Conservation (phyloP, 2,888 invertebrate species). For the Choristoneura rosaceana region DNA sequence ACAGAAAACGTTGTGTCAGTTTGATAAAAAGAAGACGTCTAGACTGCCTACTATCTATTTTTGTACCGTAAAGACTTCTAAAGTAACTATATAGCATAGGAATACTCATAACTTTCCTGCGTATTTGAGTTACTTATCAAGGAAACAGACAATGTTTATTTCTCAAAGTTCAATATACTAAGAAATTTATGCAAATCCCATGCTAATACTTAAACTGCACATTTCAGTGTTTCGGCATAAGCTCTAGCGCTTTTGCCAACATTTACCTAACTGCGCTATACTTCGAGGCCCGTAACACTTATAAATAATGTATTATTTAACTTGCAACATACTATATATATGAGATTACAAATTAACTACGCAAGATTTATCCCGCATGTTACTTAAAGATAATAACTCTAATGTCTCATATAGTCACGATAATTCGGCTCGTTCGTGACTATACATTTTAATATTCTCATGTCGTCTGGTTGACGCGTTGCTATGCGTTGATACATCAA, state of each 20-base stretch:
- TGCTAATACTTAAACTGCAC: conserved; percentile 40
- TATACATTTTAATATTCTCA: conserved; percentile 74
- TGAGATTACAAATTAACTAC: conserved; percentile 30
- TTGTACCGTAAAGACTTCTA: background rate
- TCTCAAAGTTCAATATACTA: conserved; percentile 27
- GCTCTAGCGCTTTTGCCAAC: conserved; percentile 16
- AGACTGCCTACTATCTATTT: background rate
- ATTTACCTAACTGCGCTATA: conserved; percentile 23
- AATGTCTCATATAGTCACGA: conserved; percentile 60
- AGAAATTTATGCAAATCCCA: conserved; percentile 39
- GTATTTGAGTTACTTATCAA: conserved; percentile 6
- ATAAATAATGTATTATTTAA: conserved; percentile 14
- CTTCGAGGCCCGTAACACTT: conserved; percentile 7
- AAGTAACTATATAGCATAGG: background rate
- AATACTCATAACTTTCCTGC: background rate
- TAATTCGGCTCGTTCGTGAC: conserved; percentile 71
- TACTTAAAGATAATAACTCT: conserved; percentile 30
- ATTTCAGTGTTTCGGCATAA: conserved; percentile 32
- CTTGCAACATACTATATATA: conserved; percentile 6
- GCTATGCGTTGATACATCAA: conserved; percentile 78
- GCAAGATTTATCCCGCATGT: conserved; percentile 33
- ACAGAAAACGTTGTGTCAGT: background rate
- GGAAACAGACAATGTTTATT: conserved; percentile 18
- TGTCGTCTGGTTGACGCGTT: conserved; percentile 60
- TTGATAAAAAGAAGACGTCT: background rate